Evolutionary conservation across 2,888 invertebrate species (phyloP).

Genomic region (Cerastis rubricosa): DNA sequence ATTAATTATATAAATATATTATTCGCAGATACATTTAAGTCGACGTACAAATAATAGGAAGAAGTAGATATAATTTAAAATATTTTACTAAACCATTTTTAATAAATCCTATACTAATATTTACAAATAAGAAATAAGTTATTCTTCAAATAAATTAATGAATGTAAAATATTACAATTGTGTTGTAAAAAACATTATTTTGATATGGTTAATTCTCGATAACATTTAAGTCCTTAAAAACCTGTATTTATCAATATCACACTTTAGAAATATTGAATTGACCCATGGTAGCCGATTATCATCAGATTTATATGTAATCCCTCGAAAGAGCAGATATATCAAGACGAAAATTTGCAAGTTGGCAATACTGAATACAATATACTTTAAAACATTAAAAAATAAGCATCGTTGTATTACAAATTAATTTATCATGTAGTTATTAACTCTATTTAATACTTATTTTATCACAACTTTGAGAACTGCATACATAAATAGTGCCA

Average conservation of each 20-base stretch:
- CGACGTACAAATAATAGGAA: slow-evolving; percentile 54
- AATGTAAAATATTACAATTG: slow-evolving; percentile 11
- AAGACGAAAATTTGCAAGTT: neutral
- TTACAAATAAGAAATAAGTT: slow-evolving; percentile 57
- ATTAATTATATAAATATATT: slow-evolving; percentile 11
- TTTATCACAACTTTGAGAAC: slow-evolving; percentile 81
- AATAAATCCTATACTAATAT: slow-evolving; percentile 57
- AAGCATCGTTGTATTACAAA: slow-evolving; percentile 43
- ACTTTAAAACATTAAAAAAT: slow-evolving; percentile 5
- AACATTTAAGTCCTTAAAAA: neutral
- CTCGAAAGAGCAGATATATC: neutral
- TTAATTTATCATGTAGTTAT: slow-evolving; percentile 61
- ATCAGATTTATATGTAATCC: neutral
- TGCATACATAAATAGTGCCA: slow-evolving; percentile 64
- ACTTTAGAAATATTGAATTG: neutral
- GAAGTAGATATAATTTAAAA: slow-evolving; percentile 28
- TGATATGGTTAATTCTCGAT: slow-evolving; percentile 25
- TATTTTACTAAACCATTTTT: slow-evolving; percentile 27
- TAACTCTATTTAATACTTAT: slow-evolving; percentile 70
- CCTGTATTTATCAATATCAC: neutral
- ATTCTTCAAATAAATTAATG: slow-evolving; percentile 27
- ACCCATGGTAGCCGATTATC: neutral
- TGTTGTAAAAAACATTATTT: neutral
- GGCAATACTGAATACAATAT: slow-evolving; percentile 21
- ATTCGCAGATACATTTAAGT: slow-evolving; percentile 42